Evolutionary conservation across 2,113 vertebrate species (phyloP).

Genomic region (Andinoacara biseriatus): DNA sequence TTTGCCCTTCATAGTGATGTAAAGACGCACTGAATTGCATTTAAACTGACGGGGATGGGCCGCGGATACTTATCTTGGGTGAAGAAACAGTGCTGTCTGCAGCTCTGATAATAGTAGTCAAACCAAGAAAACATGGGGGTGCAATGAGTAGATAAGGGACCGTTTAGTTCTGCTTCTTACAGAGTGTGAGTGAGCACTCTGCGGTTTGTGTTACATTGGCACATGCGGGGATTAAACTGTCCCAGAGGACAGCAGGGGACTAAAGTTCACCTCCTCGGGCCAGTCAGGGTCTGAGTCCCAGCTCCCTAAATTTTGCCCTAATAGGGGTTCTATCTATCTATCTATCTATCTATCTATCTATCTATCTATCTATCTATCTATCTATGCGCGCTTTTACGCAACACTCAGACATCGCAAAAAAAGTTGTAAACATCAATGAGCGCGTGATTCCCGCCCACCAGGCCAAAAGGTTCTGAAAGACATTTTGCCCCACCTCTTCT

Average conservation of each 20-base stretch:
- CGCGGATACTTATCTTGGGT: constrained; percentile 55
- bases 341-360: neutral
- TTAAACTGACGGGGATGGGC: constrained; percentile 53
- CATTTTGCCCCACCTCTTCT: constrained; percentile 39
- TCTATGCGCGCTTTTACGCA: constrained; percentile 41
- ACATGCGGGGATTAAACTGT: constrained; percentile 14
- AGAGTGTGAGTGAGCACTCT: constrained; percentile 16
- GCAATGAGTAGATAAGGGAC: constrained; percentile 74
- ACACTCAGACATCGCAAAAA: neutral
- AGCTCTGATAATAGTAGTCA: constrained; percentile 65
- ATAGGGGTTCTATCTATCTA: neutral
- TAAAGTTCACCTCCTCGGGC: neutral
- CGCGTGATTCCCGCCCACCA: constrained; percentile 23
- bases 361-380: neutral
- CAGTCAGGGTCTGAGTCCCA: neutral
- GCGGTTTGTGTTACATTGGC: constrained; percentile 18
- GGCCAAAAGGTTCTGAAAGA: neutral
- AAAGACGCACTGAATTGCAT: constrained; percentile 32
- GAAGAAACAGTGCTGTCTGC: constrained; percentile 49
- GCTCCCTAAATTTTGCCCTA: neutral
- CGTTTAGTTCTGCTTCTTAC: constrained; percentile 42
- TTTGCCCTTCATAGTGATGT: constrained; percentile 15
- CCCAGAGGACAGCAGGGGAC: neutral
- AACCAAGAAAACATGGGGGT: constrained; percentile 61
- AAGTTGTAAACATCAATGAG: constrained; percentile 55